Base-by-base conservation (phyloP, 2,888 invertebrate genomes). In the Drosophila cracens region DNA sequence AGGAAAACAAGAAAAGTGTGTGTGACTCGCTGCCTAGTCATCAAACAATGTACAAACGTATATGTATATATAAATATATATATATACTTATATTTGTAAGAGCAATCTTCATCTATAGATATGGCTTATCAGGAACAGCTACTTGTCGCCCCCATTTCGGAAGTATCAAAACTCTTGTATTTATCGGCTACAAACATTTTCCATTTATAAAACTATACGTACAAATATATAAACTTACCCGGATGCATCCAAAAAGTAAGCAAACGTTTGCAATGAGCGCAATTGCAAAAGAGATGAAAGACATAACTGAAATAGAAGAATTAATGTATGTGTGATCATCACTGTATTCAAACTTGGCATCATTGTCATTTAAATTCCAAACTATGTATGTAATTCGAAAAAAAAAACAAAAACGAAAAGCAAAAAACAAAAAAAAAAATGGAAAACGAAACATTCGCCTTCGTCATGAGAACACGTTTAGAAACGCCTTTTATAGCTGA, bases 171-270 rank as follows among this genome's bases (percentile, higher is more conserved):
- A 38, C 10, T 25, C 8, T 16, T 13, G 25, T 25, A 53, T 54
- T 18, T 38, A 52, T 10, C 13, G 7, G 31, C 11, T 13, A 43
- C 21, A 43, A 46, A 46, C 21, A 46, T 46, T 16, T 25, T 25
- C 16, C 4, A 25, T 46, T 46, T 16, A 34, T 21, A 13, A 21
- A n/a, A 31, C 6, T 13, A 27, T 43, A 21, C 6, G 33, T 62
- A 16, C 34, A 36, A 8, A 18, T 25, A 13, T 48, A 31, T 21
- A 8, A n/a, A 80, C 81, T 66, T 54, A 91, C 90, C 81, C 73
- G 65, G 1, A 81, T 33, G 29, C 75, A 83, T 6, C 91, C 91
- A 29, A 86, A 59, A 18, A 90, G 64, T 29, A 90, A 65, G 34
- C 83, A 79, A 38, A 87, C 53, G 66, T 85, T 90, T 31, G 58